Conservation (phyloP, 30 jellyfish, hydroid and myxozoan species). For the Cassiopea xamachana region DNA sequence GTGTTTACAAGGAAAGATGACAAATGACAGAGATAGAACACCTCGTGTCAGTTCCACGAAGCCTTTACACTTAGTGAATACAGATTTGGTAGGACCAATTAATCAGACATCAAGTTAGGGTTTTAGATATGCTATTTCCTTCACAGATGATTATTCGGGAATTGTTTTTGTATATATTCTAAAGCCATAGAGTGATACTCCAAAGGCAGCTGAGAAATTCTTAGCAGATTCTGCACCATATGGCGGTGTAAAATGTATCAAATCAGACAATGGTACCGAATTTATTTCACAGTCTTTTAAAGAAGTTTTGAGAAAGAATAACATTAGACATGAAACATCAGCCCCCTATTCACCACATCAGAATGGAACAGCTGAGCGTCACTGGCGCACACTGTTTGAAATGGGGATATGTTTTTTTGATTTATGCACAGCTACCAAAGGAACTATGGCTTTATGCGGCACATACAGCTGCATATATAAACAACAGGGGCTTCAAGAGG, state of each 20-base stretch:
- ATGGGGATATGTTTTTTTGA: constrained; percentile 32
- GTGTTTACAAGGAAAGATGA: no score
- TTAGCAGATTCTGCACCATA: not conserved
- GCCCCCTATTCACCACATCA: constrained; percentile 50
- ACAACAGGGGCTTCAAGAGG: constrained; percentile 3
- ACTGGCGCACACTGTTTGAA: constrained; percentile 37
- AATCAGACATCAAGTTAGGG: no score
- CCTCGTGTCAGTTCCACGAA: no score
- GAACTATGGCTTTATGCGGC: constrained; percentile 27
- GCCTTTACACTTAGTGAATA: no score
- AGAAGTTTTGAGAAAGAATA: not conserved
- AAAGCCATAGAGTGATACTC: not conserved
- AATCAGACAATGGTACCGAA: not conserved
- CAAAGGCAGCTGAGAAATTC: not conserved
- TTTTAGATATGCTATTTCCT: no score
- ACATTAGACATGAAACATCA: not conserved
- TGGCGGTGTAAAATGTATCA: not conserved
- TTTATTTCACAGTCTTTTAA: not conserved
- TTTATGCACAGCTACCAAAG: constrained; percentile 6
- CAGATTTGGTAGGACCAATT: no score
- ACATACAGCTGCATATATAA: constrained; percentile 16
- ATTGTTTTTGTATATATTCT: no score
- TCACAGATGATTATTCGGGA: no score
- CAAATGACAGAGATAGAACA: no score
- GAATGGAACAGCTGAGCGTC: constrained; percentile 56